Evolutionary conservation across 2,113 vertebrate species (phyloP).

Genomic region (Hyperoodon ampullatus): DNA sequence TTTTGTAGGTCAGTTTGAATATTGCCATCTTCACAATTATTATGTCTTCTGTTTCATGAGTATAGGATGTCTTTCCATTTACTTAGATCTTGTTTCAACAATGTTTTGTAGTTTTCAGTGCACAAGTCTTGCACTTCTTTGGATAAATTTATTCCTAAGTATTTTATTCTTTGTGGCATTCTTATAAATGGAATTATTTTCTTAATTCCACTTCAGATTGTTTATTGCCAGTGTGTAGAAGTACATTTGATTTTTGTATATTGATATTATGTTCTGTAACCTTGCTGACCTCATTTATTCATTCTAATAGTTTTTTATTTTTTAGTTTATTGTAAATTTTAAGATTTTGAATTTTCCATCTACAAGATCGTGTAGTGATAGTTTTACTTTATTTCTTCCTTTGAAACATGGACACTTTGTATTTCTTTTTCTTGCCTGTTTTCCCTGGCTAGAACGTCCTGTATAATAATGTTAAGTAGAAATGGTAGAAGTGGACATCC

Average conservation of each 20-base stretch:
- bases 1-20: not conserved
- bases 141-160: not conserved
- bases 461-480: not conserved
- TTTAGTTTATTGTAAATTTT: not conserved
- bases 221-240: not conserved
- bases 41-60: not conserved
- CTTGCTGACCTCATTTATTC: not conserved
- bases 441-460: not conserved
- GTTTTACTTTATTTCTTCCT: not conserved
- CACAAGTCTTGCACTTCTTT: not conserved
- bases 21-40: not conserved
- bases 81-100: not conserved
- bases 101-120: not conserved
- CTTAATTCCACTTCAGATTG: not conserved
- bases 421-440: not conserved
- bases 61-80: not conserved
- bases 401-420: not conserved
- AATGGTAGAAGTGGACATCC: not conserved
- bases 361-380: not conserved
- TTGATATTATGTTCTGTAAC: not conserved
- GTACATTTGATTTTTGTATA: not conserved
- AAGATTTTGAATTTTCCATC: not conserved
- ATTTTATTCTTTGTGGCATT: not conserved
- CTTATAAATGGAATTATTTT: not conserved
- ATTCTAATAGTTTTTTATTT: not conserved